Evolutionary conservation across 2,113 vertebrate species (phyloP), one percentile per base, ranked within the genome.

Genomic region (Sylvietta virens): DNA sequence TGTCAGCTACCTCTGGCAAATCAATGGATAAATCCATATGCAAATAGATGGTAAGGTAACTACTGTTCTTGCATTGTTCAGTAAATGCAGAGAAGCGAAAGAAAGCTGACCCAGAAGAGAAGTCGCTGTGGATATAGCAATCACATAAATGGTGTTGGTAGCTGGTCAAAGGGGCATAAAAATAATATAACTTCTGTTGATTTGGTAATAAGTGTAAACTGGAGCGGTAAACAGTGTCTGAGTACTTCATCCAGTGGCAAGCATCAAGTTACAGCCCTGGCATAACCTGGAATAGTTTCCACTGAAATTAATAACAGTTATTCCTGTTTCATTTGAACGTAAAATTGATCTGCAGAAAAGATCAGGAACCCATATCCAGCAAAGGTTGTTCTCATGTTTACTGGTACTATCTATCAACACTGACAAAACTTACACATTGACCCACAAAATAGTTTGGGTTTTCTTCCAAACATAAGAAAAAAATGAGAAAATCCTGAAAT

Each of bases 11-110:
- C 42, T 81, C 37, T 95, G 40, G 56, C 21, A 87, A 84, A 78
- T 74, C 84, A 89, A 71, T 84, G 45, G 64, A 70, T 65, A 87
- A 91, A 94, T 89, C 53, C 82, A 64, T 61, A 81, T 67, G 40
- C 35, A 92, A 95, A 95, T 81, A 64, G 94, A 65, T 48, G 76
- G 31, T 48, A 39, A 83, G 33, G 12, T 62, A 62, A 44, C 50
- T 72, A 65, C 33, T 70, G 24, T 57, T 64, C 65, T 88, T 78
- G 54, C 17, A 13, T 71, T 84, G 9, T 67, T 84, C 44, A 37
- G 13, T 71, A 71, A 81, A 56, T 7, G 20, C 6, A 81, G 53
- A 45, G 64, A 64, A 88, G 65, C 1, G 1, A 95, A 93, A 90
- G 1, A 95, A 93, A 90, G 64, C 17, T 81, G 51, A 42, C 16